Evolutionary conservation across 2,797 vertebrate genomes (phyloP).

Genomic region (Mastacembelus armatus): DNA sequence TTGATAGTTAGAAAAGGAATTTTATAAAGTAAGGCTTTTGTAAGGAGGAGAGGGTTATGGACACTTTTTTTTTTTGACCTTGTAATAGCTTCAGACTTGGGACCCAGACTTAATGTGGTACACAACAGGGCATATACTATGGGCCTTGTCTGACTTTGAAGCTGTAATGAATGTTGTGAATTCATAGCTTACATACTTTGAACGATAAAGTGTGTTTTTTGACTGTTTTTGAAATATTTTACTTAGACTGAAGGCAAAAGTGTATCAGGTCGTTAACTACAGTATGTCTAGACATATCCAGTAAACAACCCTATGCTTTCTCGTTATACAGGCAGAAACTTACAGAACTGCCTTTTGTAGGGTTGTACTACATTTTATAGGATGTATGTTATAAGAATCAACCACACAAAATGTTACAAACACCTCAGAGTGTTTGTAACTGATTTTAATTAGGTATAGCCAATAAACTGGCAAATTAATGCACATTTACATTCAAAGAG

Average conservation of each 20-base stretch:
- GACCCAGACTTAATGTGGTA: background rate
- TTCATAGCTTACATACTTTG: background rate
- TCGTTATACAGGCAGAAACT: too few species aligned
- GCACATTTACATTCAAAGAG: background rate
- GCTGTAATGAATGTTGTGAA: slow-evolving; percentile 2
- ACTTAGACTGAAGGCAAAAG: background rate
- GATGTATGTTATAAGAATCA: too few species aligned
- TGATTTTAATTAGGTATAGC: too few species aligned
- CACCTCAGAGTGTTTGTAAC: too few species aligned
- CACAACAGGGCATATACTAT: background rate
- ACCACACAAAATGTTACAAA: too few species aligned
- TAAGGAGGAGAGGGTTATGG: slow-evolving; percentile 24
- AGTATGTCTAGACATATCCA: background rate
- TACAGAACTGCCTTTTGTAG: background rate
- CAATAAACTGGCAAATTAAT: too few species aligned
- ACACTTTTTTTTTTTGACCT: slow-evolving; percentile 42
- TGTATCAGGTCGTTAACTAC: background rate
- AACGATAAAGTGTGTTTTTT: background rate
- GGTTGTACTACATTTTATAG: too few species aligned
- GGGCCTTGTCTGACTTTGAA: background rate
- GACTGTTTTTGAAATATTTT: background rate
- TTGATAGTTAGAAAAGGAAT: slow-evolving; percentile 55
- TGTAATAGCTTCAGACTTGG: slow-evolving; percentile 18
- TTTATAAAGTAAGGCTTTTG: slow-evolving; percentile 60
- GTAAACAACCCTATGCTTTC: background rate